Evolutionary conservation across 92 coral and sea anemone species (phyloP).

Genomic region (Muricea muricata): DNA sequence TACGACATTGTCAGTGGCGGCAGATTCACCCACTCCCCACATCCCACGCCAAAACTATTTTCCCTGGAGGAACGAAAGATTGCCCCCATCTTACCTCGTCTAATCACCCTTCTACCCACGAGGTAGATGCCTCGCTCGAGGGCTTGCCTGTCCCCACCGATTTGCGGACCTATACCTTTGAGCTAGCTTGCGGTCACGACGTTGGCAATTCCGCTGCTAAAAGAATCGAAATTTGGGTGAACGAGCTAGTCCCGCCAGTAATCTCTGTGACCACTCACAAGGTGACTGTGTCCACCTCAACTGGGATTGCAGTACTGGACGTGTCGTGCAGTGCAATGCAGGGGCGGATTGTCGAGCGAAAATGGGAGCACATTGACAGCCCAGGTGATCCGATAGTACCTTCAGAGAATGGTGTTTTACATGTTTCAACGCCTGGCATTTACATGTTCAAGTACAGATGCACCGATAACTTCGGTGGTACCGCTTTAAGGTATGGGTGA

Average conservation of each 20-base stretch:
- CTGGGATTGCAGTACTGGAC: not conserved
- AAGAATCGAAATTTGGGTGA: slow-evolving; percentile 27
- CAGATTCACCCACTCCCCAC: slow-evolving; percentile 31
- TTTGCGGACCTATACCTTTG: slow-evolving; percentile 20
- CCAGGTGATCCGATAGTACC: not conserved
- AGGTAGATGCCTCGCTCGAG: not conserved
- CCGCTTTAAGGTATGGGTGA: not conserved
- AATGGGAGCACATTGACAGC: slow-evolving; percentile 14
- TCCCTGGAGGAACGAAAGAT: not conserved
- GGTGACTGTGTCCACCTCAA: not conserved
- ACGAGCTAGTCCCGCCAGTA: slow-evolving; percentile 22
- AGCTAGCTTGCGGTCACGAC: slow-evolving; percentile 9
- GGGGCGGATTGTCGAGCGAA: not conserved
- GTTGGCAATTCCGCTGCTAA: not conserved
- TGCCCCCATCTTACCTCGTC: not conserved
- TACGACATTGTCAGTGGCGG: slow-evolving; percentile 8
- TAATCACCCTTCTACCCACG: not conserved
- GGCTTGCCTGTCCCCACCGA: slow-evolving; percentile 6
- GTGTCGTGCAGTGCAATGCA: slow-evolving; percentile 29
- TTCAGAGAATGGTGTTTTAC: not conserved
- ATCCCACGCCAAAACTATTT: not conserved
- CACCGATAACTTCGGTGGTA: slow-evolving; percentile 6
- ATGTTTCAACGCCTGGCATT: not conserved
- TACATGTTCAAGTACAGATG: slow-evolving; percentile 29
- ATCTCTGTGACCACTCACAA: not conserved